These are phyloP conservation scores for Oryctes rhinoceros DNA, from an alignment of 1,140 invertebrate genomes.

Conservation along the genomic window DNA sequence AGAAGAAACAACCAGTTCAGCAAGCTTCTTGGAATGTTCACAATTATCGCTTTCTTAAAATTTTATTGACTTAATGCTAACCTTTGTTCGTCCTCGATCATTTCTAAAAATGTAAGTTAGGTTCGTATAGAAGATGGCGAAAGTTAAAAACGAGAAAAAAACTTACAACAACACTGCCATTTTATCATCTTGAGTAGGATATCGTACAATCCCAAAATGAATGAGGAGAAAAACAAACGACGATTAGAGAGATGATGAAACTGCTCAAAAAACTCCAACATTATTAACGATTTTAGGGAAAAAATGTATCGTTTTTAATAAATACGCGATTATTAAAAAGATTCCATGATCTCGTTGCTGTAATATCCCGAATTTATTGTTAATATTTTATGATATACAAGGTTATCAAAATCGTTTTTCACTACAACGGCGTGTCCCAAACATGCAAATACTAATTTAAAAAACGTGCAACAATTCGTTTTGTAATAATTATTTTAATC, in stretches of 20 bases:
- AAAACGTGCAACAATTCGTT: too few species aligned
- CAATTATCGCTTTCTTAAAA: too few species aligned
- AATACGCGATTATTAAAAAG: constrained; percentile 27
- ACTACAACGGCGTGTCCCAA: too few species aligned
- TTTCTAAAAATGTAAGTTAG: neutral
- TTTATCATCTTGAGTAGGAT: constrained; percentile 46
- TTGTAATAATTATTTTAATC: too few species aligned
- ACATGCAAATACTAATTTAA: too few species aligned
- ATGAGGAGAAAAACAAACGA: constrained; percentile 19
- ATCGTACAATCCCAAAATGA: constrained; percentile 40
- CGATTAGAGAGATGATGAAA: constrained; percentile 40
- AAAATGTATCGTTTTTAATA: constrained; percentile 23
- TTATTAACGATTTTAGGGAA: constrained; percentile 28
- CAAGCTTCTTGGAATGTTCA: too few species aligned
- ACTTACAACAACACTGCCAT: constrained; percentile 46
- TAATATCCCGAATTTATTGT: constrained; percentile 2
- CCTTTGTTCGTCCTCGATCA: too few species aligned
- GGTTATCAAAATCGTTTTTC: neutral
- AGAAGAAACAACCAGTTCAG: too few species aligned
- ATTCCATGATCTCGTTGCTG: constrained; percentile 44
- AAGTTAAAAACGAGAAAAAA: constrained; percentile 17
- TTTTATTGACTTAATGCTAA: too few species aligned
- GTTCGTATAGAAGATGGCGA: constrained; percentile 7
- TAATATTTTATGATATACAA: neutral
- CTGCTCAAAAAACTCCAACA: constrained; percentile 42